Evolutionary conservation across 2,888 invertebrate genomes (phyloP).

Genomic region (Chrysolina americana): DNA sequence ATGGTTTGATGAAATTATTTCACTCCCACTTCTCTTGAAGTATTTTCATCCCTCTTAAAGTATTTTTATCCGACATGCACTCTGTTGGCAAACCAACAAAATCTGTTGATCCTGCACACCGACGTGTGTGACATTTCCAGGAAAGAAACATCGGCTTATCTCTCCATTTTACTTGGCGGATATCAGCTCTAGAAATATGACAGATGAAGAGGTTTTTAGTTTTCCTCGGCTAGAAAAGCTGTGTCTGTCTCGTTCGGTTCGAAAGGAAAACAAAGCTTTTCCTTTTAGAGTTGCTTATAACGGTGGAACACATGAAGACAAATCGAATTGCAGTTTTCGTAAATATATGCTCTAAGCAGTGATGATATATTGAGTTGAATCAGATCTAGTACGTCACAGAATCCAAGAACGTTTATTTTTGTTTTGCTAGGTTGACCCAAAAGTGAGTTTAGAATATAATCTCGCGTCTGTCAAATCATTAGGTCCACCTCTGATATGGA

Average conservation of each 20-base stretch:
- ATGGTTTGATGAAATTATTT: neutral
- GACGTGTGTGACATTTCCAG: slow-evolving; percentile 59
- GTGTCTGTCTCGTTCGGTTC: neutral
- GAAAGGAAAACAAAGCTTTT: no score
- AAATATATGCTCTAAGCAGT: no score
- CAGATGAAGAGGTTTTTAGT: slow-evolving; percentile 59
- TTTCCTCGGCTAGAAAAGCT: neutral
- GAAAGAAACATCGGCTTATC: slow-evolving; percentile 64
- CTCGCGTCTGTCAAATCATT: no score
- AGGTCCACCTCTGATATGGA: no score
- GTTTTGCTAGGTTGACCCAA: no score
- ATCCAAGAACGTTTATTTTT: no score
- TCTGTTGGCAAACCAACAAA: neutral
- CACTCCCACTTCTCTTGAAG: neutral
- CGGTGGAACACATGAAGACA: no score
- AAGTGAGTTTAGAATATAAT: no score
- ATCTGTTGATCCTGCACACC: slow-evolving; percentile 58
- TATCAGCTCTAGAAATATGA: slow-evolving; percentile 60
- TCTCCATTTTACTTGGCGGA: slow-evolving; percentile 61
- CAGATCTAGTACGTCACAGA: no score
- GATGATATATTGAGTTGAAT: no score
- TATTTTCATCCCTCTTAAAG: neutral
- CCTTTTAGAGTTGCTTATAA: no score
- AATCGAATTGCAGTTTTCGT: no score
- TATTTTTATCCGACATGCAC: neutral